Conservation (phyloP, 2,888 invertebrate species). For the Notodonta ziczac region DNA sequence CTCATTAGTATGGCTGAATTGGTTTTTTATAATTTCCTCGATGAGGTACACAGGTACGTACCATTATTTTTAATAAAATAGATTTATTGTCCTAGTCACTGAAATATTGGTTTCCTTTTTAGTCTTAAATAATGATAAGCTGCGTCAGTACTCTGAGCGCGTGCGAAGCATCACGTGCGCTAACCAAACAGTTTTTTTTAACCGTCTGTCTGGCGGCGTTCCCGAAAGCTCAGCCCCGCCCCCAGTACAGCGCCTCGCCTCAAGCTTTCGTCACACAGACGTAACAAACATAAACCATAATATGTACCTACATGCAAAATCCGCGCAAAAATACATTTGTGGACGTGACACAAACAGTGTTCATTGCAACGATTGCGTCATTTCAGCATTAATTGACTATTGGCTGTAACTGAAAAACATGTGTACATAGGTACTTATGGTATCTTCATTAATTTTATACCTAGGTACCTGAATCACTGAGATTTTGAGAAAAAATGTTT, state of each 20-base stretch:
- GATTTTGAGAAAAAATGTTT: no score
- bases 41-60: no score
- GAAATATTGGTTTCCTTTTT: neutral
- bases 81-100: neutral
- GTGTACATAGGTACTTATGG: neutral
- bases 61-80: no score
- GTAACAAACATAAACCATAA: constrained; percentile 28
- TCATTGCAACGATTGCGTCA: constrained; percentile 19
- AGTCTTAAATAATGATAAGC: no score
- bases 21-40: no score
- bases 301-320: constrained; percentile 24
- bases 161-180: constrained; percentile 70
- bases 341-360: constrained; percentile 37
- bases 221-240: constrained; percentile 62
- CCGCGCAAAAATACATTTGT: constrained; percentile 30
- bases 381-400: neutral
- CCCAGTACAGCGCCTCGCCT: constrained; percentile 31
- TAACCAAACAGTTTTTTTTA: constrained; percentile 20
- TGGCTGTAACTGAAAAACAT: neutral
- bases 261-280: constrained; percentile 52
- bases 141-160: constrained; percentile 30
- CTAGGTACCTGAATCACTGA: no score
- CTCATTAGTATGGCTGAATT: no score
- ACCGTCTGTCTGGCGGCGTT: constrained; percentile 29
- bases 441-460: no score